Evolutionary conservation across 2,888 invertebrate genomes (phyloP), one percentile per base, ranked within the genome.

Genomic region (Aspidiotus rigidus): DNA sequence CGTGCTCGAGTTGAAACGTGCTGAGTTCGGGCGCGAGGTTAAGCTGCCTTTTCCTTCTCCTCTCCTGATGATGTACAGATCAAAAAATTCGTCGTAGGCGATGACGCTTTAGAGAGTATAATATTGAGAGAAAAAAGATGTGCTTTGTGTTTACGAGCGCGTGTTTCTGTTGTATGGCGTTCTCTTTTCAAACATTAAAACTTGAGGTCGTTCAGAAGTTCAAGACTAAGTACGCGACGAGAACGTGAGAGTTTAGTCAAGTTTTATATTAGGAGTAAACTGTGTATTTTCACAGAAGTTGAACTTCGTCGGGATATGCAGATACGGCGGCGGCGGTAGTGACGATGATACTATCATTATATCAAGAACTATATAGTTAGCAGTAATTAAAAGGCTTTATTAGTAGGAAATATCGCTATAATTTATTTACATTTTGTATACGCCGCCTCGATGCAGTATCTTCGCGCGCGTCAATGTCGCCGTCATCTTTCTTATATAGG

Each of bases 351-450:
- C 28, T 28, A 28, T 28, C 28, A 28, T 28, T 28, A 28, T 28
- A 28, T 49, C n/a, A n/a, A 49, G 49, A 49, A 49, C 49, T 49
- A 11, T 28, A 28, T 49, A 49, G 49, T 49, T n/a, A n/a, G 49
- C 49, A n/a, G 49, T 49, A 49, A 49, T 49, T 49, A 49, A 49
- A 49, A 49, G 28, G 49, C 49, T 49, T 11, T 49, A 49, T 49
- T 49, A 49, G 10, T 49, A 49, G 49, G 49, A 49, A 49, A 49
- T 49, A n/a, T 49, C 49, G 49, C 49, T 49, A 49, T 49, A 13
- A 49, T 49, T 49, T 49, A 49, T 49, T 49, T 49, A 49, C 49
- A 49, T 49, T 49, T 49, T 49, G n/a, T 49, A 49, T 49, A 49
- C 10, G 49, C 49, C 10, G n/a, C 49, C 28, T 28, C 28, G 28